Percentiles rank a stretch among this genome's conserved stretches.
These are phyloP conservation scores for Neostethus bicornis DNA, from an alignment of 2,797 vertebrate genomes.

Conservation along the genomic window DNA sequence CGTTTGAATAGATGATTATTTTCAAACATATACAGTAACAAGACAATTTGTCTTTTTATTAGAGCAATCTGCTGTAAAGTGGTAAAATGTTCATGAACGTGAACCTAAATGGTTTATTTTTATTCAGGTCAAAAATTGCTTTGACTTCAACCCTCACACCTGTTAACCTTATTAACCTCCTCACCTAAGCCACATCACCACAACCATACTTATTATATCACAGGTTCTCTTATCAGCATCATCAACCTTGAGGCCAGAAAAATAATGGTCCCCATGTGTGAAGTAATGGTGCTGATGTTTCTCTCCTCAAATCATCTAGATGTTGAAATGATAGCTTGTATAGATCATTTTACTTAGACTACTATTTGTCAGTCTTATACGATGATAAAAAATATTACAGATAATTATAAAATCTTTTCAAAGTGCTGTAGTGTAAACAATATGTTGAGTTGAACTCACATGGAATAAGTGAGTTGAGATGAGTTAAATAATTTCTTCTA, in stretches of 20 bases:
- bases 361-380: constrained; percentile 5
- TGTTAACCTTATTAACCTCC: constrained; percentile 22
- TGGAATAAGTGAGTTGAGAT: constrained; percentile 16
- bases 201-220: constrained; percentile 38
- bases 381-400: constrained; percentile 4
- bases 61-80: constrained; percentile 14
- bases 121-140: constrained; percentile 29
- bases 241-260: constrained; percentile 45
- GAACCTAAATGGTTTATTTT: constrained; percentile 10
- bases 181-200: constrained; percentile 20
- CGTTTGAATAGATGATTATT: constrained; percentile 38
- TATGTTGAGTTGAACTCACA: constrained; percentile 18
- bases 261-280: constrained; percentile 25
- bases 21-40: constrained; percentile 17
- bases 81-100: constrained; percentile 12
- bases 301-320: constrained; percentile 16
- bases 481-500: constrained; percentile 42
- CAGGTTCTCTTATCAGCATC: constrained; percentile 35
- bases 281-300: constrained; percentile 17
- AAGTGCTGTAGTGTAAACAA: background rate
- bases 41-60: constrained; percentile 19
- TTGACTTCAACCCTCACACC: constrained; percentile 2
- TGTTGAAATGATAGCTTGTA: constrained; percentile 6
- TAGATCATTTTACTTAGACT: background rate
- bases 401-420: background rate